These are phyloP conservation scores for Periophthalmus modestus DNA, from an alignment of 2,113 vertebrate species.

Conservation along the genomic window DNA sequence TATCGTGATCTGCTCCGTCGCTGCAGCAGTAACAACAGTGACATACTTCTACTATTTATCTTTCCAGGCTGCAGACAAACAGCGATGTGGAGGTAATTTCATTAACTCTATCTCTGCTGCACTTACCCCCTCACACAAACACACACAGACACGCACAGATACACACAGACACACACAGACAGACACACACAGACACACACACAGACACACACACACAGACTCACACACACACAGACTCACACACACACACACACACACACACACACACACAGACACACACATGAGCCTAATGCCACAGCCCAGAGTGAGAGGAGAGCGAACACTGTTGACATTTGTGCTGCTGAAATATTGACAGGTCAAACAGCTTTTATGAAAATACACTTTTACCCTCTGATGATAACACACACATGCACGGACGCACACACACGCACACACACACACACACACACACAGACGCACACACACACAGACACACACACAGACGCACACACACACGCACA, in stretches of 20 bases:
- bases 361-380: slow-evolving; percentile 5
- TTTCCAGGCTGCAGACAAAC: slow-evolving; percentile 56
- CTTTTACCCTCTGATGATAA: slow-evolving; percentile 26
- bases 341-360: slow-evolving; percentile 23
- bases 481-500: too few relatives aligned
- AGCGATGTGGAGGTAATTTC: slow-evolving; percentile 37
- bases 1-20: not conserved
- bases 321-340: slow-evolving; percentile 23
- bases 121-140: slow-evolving; percentile 5
- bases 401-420: too few relatives aligned
- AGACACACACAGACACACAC: too few relatives aligned
- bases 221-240: too few relatives aligned
- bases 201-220: too few relatives aligned
- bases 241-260: not conserved
- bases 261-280: not conserved
- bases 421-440: too few relatives aligned
- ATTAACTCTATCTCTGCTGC: slow-evolving; percentile 26
- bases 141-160: too few relatives aligned
- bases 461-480: too few relatives aligned
- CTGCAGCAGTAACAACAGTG: not conserved
- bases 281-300: slow-evolving; percentile 5
- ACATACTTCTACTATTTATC: slow-evolving; percentile 31
- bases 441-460: too few relatives aligned
- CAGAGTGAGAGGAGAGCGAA: not conserved
- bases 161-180: too few relatives aligned